Evolutionary conservation across 2,797 vertebrate genomes (phyloP), one percentile per base, ranked within the genome.

Genomic region (Lacerta bilineata): DNA sequence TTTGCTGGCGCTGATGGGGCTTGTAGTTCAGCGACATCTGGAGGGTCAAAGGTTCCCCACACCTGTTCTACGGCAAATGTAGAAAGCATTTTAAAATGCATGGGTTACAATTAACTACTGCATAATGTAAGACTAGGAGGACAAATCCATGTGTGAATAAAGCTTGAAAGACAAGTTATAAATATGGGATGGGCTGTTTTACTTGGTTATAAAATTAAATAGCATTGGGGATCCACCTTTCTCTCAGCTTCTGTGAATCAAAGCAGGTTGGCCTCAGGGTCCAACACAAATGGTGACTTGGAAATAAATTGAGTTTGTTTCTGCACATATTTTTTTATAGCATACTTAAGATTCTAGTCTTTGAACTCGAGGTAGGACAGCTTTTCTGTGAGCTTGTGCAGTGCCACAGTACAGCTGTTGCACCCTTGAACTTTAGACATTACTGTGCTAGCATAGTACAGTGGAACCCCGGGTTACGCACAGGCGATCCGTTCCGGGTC

Each of bases 31-130:
- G 50, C 50, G 15, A 55, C 13, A 15, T 1, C 50, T 55, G 50
- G 50, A 55, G 50, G 50, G 50, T 55, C 50, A 55, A 15, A 55
- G 50, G 13, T 1, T 55, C 50, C 50, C 50, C 50, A 55, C 4
- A 55, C 50, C 50, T 46, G 41, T 20, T 78, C 91, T 93, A 94
- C 91, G 75, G 33, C 3, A 25, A 94, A 91, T 86, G 64, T n/a
- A 78, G 80, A 91, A 93, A 93, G 78, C 50, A 55, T 55, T 13
- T 95, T 94, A 91, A 94, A 91, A 93, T 89, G 88, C 88, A 88
- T 91, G 90, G 92, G 92, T 94, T 94, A 90, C 91, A 93, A 92
- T 95, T 86, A 80, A 88, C 50, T 55, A 15, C 50, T 55, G 50
- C 1, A 3, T 10, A 33, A 10, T 76, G 74, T 76, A 11, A 27